Conservation (phyloP, 2,888 invertebrate species). For the Dysmachus trigonus region DNA sequence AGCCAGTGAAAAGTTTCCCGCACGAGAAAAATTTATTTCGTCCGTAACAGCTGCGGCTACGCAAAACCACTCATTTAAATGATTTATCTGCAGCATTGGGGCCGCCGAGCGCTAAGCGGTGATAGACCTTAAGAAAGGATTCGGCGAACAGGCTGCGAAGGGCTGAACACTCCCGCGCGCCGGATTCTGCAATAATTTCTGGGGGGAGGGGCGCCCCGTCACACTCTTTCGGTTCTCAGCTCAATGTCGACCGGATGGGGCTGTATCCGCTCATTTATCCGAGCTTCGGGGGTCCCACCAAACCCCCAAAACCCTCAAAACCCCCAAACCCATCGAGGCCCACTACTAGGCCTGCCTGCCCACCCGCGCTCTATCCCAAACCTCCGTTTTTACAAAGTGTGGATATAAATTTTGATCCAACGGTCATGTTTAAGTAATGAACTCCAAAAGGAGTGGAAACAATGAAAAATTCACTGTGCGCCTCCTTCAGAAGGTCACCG, state of each 20-base stretch:
- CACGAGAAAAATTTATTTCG: constrained; percentile 45
- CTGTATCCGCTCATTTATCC: not conserved
- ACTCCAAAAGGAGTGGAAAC: constrained; percentile 33
- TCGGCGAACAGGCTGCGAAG: not conserved
- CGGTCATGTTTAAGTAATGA: constrained; percentile 40
- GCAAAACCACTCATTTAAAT: constrained; percentile 48
- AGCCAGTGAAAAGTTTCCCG: constrained; percentile 39
- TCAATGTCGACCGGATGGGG: not conserved
- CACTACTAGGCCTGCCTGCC: not conserved
- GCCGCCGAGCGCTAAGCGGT: constrained; percentile 5
- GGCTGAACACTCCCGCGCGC: not conserved
- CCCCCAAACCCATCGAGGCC: not conserved
- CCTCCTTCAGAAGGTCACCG: constrained; percentile 25
- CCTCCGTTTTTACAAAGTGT: constrained; percentile 27
- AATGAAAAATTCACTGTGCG: constrained; percentile 34
- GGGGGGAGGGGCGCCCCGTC: constrained; percentile 6
- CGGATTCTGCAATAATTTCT: constrained; percentile 2
- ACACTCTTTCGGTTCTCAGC: not conserved
- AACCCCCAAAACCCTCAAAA: too few species aligned
- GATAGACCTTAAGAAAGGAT: constrained; percentile 38
- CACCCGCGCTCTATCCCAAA: not conserved
- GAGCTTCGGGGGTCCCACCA: not conserved
- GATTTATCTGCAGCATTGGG: constrained; percentile 44
- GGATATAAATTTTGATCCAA: constrained; percentile 38
- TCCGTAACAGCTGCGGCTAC: constrained; percentile 47